Conservation (phyloP, 2,113 vertebrate genomes). For the Xiphorhynchus elegans region DNA sequence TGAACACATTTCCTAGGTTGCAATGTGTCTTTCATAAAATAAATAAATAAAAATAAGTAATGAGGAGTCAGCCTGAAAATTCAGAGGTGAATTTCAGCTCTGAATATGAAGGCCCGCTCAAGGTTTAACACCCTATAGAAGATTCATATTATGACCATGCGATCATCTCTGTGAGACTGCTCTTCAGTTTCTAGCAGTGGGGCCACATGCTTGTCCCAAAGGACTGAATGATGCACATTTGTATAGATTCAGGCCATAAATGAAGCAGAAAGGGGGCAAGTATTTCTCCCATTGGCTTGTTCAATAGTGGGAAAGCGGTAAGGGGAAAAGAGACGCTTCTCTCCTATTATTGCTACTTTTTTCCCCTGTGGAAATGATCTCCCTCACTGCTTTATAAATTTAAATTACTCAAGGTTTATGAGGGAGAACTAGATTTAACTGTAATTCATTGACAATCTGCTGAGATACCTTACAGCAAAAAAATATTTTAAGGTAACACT, state of each 20-base stretch:
- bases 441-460: background rate
- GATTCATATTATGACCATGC: accelerated
- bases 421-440: background rate
- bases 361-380: background rate
- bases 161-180: background rate
- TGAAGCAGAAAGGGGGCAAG: background rate
- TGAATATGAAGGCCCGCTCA: background rate
- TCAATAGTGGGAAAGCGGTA: background rate
- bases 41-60: background rate
- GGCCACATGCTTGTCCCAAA: background rate
- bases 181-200: background rate
- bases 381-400: background rate
- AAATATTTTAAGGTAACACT: background rate
- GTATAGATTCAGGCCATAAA: background rate
- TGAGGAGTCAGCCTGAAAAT: background rate
- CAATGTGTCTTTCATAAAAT: background rate
- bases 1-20: background rate
- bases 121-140: background rate
- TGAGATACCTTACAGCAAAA: background rate
- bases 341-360: background rate
- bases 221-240: background rate
- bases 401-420: background rate
- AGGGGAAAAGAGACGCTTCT: accelerated
- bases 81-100: background rate
- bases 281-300: background rate